Evolutionary conservation across 2,113 vertebrate genomes (phyloP).

Genomic region (Misgurnus mizolepis): DNA sequence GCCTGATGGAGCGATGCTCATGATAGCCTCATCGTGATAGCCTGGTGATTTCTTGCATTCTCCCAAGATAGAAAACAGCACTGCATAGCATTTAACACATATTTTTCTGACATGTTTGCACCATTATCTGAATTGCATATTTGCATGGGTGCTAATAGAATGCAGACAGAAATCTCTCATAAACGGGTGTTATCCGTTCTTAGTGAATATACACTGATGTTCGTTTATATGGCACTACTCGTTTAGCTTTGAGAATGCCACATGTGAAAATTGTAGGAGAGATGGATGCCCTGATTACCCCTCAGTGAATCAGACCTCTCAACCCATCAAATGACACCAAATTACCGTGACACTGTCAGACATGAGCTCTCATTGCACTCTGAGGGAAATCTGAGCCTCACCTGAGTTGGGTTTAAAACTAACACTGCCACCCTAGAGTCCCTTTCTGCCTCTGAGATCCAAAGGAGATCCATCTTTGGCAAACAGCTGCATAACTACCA

Average conservation of each 20-base stretch:
- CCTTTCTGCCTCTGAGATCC: neutral
- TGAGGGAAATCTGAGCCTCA: slow-evolving; percentile 39
- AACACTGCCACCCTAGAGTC: neutral
- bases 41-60: neutral
- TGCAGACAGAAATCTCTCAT: too few relatives aligned
- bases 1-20: too few relatives aligned
- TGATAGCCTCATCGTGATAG: too few relatives aligned
- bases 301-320: slow-evolving; percentile 41
- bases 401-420: slow-evolving; percentile 25
- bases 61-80: neutral
- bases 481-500: too few relatives aligned
- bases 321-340: slow-evolving; percentile 49
- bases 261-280: slow-evolving; percentile 11
- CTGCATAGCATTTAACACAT: too few relatives aligned
- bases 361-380: slow-evolving; percentile 47
- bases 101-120: neutral
- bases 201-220: neutral
- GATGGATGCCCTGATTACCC: slow-evolving; percentile 49
- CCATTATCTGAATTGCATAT: neutral
- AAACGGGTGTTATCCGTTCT: too few relatives aligned
- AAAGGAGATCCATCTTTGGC: neutral
- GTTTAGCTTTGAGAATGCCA: neutral
- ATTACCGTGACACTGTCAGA: slow-evolving; percentile 53
- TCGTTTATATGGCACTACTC: neutral
- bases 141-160: neutral